A percentile compares a stretch with the other conserved stretches of the same genome.
These are phyloP conservation scores for Melanotaenia pygmaea DNA, from an alignment of 2,797 vertebrate species.

Conservation along the genomic window DNA sequence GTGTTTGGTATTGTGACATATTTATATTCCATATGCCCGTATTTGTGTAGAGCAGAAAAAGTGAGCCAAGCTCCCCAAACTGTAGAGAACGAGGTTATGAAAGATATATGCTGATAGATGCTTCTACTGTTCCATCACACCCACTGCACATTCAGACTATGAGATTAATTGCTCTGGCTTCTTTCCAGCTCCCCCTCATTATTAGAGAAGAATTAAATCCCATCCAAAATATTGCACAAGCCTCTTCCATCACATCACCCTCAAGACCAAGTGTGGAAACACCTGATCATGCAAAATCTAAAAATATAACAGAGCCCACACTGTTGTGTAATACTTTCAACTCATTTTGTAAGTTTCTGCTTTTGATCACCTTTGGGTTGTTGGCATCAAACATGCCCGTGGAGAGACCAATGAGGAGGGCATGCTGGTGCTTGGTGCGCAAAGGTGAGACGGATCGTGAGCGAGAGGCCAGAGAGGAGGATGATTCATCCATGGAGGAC, in stretches of 20 bases:
- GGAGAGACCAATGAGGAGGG: slow-evolving; percentile 92
- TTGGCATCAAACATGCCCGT: slow-evolving; percentile 96
- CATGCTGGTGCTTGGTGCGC: slow-evolving; percentile 85
- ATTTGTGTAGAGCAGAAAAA: slow-evolving; percentile 6
- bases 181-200: slow-evolving; percentile 54
- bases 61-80: slow-evolving; percentile 25
- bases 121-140: slow-evolving; percentile 49
- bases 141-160: slow-evolving; percentile 42
- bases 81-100: slow-evolving; percentile 52
- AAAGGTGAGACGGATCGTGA: slow-evolving; percentile 91
- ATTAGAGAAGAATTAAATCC: slow-evolving; percentile 58
- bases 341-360: neutral
- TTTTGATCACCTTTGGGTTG: slow-evolving; percentile 92
- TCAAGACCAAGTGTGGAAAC: slow-evolving; percentile 21
- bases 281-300: slow-evolving; percentile 11
- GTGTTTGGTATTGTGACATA: slow-evolving; percentile 17
- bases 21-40: slow-evolving; percentile 8
- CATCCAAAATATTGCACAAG: slow-evolving; percentile 58
- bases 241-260: slow-evolving; percentile 12
- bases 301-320: neutral
- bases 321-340: slow-evolving; percentile 3
- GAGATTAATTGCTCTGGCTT: slow-evolving; percentile 63
- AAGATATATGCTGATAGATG: slow-evolving; percentile 65
- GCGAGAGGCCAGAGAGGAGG: slow-evolving; percentile 83
- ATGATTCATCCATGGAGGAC: slow-evolving; percentile 89